These are phyloP conservation scores for Anthoptus insignis DNA, from an alignment of 2,888 invertebrate genomes.

Conservation along the genomic window DNA sequence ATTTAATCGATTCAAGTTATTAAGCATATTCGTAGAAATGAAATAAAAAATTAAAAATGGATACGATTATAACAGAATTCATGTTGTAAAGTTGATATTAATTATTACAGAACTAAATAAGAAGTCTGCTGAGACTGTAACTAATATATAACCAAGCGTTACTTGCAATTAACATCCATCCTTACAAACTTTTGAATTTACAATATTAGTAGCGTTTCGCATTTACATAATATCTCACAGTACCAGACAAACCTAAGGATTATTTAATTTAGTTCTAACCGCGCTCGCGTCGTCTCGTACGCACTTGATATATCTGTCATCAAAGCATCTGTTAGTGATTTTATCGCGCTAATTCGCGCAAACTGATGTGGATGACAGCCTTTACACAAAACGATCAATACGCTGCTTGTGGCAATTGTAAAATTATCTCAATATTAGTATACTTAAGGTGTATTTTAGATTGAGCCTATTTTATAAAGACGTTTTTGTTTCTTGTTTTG, in stretches of 20 bases:
- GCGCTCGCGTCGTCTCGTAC: conserved; percentile 52
- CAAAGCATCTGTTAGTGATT: conserved; percentile 70
- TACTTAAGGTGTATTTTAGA: conserved; percentile 45
- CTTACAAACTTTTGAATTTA: not conserved
- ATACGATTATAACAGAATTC: too few relatives aligned
- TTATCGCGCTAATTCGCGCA: conserved; percentile 67
- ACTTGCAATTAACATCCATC: too few relatives aligned
- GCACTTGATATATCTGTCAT: conserved; percentile 69
- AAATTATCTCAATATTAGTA: conserved; percentile 46
- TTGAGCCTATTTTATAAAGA: conserved; percentile 4
- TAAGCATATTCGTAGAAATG: too few relatives aligned
- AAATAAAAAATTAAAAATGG: too few relatives aligned
- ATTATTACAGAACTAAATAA: too few relatives aligned
- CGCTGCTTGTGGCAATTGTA: conserved; percentile 40
- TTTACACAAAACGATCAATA: conserved; percentile 50
- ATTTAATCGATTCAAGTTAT: too few relatives aligned
- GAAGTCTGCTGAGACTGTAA: too few relatives aligned
- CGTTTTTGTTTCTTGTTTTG: conserved; percentile 5
- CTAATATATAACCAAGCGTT: too few relatives aligned
- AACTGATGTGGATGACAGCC: conserved; percentile 54
- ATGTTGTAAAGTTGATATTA: too few relatives aligned
- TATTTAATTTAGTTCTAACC: conserved; percentile 45
- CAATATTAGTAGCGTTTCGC: too few relatives aligned
- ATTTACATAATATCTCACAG: not conserved
- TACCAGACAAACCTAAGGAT: conserved; percentile 9